Evolutionary conservation across 1,140 invertebrate species (phyloP).

Genomic region (Bombus confusus): DNA sequence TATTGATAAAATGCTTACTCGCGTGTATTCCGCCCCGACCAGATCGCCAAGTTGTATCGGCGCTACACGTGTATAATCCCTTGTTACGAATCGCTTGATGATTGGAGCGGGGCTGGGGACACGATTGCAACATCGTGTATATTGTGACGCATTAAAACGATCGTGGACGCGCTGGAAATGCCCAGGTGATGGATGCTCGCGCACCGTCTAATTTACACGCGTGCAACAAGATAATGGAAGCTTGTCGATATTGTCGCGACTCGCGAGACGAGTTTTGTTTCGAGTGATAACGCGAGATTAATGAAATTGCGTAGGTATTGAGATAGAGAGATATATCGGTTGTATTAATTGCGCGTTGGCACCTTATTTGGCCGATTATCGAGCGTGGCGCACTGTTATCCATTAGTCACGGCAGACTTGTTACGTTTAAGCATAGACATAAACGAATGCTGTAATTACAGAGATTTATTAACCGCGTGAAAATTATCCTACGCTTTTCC

Average conservation of each 20-base stretch:
- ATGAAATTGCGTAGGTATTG: not conserved
- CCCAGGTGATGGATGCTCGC: slow-evolving; percentile 17
- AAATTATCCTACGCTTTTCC: too few species aligned
- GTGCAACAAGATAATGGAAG: slow-evolving; percentile 12
- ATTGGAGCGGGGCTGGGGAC: too few species aligned
- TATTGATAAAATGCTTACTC: slow-evolving; percentile 37
- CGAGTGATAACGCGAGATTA: not conserved
- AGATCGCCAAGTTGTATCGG: not conserved
- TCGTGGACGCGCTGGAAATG: not conserved
- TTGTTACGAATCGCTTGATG: not conserved
- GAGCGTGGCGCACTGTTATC: too few species aligned
- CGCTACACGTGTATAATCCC: not conserved
- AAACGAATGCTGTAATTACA: too few species aligned
- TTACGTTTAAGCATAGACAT: too few species aligned
- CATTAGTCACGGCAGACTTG: too few species aligned
- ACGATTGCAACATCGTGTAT: not conserved
- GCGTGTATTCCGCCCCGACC: not conserved
- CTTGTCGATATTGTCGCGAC: not conserved
- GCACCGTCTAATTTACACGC: slow-evolving; percentile 22
- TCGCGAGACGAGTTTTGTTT: not conserved
- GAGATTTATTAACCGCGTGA: too few species aligned
- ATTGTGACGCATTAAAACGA: not conserved
- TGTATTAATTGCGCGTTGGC: too few species aligned
- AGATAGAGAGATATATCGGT: too few species aligned
- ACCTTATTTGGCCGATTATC: too few species aligned